Percentiles rank a stretch among this genome's conserved stretches.
These are phyloP conservation scores for Zalophus californianus DNA, from an alignment of 2,797 vertebrate genomes.

Conservation along the genomic window DNA sequence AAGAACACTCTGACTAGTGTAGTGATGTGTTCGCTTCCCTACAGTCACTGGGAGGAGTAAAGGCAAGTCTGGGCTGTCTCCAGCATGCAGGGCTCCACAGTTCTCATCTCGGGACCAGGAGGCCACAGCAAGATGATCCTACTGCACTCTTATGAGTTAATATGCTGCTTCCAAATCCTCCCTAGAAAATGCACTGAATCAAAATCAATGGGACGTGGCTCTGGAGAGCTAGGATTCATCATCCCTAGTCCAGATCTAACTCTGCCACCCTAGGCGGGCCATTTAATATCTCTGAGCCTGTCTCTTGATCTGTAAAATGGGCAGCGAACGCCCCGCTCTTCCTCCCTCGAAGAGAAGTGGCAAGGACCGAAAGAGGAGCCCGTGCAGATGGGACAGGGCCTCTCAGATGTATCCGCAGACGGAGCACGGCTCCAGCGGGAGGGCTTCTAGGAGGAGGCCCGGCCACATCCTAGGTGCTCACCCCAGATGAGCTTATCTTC, in stretches of 20 bases:
- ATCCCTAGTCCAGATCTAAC: not conserved
- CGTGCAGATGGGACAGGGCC: not conserved
- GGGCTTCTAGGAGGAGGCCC: not conserved
- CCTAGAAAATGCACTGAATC: not conserved
- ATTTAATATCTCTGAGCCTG: not conserved
- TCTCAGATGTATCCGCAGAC: not conserved
- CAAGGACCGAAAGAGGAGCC: not conserved
- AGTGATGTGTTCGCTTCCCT: not conserved
- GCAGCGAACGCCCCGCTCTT: not conserved
- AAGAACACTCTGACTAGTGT: not conserved
- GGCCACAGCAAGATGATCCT: not conserved
- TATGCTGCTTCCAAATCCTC: not conserved
- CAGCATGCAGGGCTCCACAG: not conserved
- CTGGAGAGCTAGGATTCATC: not conserved
- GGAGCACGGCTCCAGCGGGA: not conserved
- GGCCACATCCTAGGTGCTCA: not conserved
- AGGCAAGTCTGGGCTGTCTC: not conserved
- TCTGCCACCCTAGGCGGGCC: not conserved
- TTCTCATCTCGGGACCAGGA: not conserved
- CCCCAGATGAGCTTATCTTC: not conserved
- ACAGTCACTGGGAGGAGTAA: rapidly evolving
- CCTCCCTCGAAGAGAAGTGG: not conserved
- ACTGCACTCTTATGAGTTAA: not conserved
- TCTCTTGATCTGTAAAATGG: not conserved
- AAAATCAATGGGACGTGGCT: not conserved